Evolutionary conservation across 1,140 invertebrate genomes (phyloP).

Genomic region (Acromyrmex charruanus): DNA sequence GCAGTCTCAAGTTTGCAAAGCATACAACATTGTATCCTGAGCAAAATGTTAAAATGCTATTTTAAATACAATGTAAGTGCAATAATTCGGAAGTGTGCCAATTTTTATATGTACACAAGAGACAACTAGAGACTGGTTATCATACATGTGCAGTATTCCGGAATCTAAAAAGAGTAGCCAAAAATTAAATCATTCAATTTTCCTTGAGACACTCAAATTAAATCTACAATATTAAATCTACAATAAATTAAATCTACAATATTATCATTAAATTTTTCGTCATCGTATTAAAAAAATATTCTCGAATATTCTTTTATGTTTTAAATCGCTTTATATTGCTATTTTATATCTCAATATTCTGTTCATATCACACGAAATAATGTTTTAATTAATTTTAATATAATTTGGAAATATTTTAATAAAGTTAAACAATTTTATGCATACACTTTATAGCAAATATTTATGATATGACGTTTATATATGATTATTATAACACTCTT

Average conservation of each 20-base stretch:
- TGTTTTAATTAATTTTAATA: not conserved
- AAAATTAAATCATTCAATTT: not conserved
- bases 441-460: not conserved
- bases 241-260: not conserved
- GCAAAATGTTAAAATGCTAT: not conserved
- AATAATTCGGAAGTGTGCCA: constrained; percentile 5
- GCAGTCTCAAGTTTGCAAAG: not conserved
- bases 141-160: not conserved
- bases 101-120: not conserved
- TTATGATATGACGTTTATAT: not conserved
- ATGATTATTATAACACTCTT: not conserved
- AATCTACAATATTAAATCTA: not conserved
- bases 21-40: not conserved
- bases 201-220: not conserved
- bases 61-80: constrained; percentile 29
- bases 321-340: not conserved
- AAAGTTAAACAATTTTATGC: not conserved
- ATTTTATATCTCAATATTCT: not conserved
- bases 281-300: not conserved
- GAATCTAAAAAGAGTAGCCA: not conserved
- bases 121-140: too few species aligned
- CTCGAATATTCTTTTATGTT: not conserved
- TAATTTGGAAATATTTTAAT: not conserved
- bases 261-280: not conserved
- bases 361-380: not conserved